Percentiles rank a stretch among this genome's conserved stretches.
Conservation (phyloP, 2,888 invertebrate genomes). For the Cheilosia grossa region DNA sequence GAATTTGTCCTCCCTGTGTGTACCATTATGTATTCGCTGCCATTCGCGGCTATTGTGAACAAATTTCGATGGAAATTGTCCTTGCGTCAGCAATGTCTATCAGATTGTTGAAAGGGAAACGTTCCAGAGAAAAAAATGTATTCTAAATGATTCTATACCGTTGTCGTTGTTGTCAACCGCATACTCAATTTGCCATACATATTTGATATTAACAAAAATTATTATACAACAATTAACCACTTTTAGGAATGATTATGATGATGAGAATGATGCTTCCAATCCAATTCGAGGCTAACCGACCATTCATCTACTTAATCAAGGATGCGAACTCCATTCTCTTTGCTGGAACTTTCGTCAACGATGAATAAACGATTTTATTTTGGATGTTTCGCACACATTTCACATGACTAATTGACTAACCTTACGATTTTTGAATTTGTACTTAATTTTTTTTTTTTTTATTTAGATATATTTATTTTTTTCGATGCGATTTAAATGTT, state of each 20-base stretch:
- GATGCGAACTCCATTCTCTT: constrained; percentile 80
- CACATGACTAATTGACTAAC: no score
- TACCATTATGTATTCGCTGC: not conserved
- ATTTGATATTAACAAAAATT: not conserved
- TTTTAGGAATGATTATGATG: constrained; percentile 79
- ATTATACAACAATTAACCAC: not conserved
- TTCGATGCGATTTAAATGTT: not conserved
- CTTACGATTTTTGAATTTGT: not conserved
- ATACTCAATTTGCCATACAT: not conserved
- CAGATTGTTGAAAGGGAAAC: no score
- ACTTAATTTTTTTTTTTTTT: not conserved
- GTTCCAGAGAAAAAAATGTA: no score
- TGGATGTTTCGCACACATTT: not conserved
- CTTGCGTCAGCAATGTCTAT: no score
- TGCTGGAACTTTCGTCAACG: constrained; percentile 80
- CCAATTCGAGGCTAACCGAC: constrained; percentile 79
- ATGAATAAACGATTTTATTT: constrained; percentile 27
- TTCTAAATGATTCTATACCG: not conserved
- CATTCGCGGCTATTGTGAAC: not conserved
- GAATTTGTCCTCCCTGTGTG: constrained; percentile 7
- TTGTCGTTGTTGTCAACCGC: not conserved
- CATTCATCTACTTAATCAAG: constrained; percentile 81
- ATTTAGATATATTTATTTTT: not conserved
- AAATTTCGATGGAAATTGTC: no score
- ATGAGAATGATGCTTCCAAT: constrained; percentile 77